Evolutionary conservation across 2,113 vertebrate genomes (phyloP).

Genomic region (Psilopsiagon aurifrons): DNA sequence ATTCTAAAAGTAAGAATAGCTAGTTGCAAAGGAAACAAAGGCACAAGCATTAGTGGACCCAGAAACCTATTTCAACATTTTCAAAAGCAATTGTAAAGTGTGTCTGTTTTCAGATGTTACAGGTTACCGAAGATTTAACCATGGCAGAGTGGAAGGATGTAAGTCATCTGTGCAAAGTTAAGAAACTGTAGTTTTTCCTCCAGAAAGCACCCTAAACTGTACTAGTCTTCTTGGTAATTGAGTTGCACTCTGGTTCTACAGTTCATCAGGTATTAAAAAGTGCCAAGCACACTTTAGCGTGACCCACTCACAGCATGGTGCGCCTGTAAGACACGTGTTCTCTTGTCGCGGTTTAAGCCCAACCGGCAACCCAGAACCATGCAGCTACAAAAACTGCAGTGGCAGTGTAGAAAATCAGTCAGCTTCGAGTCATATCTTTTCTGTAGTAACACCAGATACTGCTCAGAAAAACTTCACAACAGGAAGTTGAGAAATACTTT

Average conservation of each 20-base stretch:
- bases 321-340: rapidly evolving
- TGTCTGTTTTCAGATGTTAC: neutral
- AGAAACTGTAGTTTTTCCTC: neutral
- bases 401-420: neutral
- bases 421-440: neutral
- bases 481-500: neutral
- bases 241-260: neutral
- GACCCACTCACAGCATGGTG: rapidly evolving
- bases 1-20: neutral
- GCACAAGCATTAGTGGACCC: neutral
- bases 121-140: neutral
- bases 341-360: neutral
- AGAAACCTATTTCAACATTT: neutral
- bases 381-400: neutral
- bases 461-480: neutral
- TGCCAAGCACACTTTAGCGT: neutral
- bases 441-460: neutral
- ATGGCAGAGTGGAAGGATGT: neutral
- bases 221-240: neutral
- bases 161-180: neutral
- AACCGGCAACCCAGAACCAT: no score
- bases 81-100: neutral
- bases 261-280: neutral
- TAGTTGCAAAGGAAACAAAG: neutral
- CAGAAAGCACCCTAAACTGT: neutral